A percentile compares a stretch with the other conserved stretches of the same genome.
Evolutionary conservation across 92 coral and sea anemone species (phyloP).

Genomic region (Virgularia gustaviana): DNA sequence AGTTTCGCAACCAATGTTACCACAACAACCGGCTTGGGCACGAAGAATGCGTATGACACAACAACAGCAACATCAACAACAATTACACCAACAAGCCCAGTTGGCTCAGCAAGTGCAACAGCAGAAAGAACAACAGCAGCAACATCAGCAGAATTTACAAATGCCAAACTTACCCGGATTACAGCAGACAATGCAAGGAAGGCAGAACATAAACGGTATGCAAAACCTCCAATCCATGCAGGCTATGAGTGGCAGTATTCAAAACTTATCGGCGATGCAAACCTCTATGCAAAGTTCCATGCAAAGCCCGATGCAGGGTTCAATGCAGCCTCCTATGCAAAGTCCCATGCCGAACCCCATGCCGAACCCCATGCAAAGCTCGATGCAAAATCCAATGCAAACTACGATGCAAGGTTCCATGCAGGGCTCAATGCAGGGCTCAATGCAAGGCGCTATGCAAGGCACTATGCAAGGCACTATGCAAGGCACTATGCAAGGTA

Average conservation of each 20-base stretch:
- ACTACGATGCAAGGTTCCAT: too few relatives aligned
- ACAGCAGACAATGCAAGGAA: constrained; percentile 44
- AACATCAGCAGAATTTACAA: constrained; percentile 26
- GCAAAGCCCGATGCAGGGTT: too few relatives aligned
- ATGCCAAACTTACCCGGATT: constrained; percentile 60
- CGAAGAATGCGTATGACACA: constrained; percentile 21
- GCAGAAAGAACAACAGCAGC: constrained; percentile 18
- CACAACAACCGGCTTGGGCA: constrained; percentile 21
- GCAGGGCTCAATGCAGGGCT: too few relatives aligned
- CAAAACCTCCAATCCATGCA: constrained; percentile 36
- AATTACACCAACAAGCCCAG: constrained; percentile 26
- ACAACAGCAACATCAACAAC: constrained; percentile 28
- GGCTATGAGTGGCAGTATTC: too few relatives aligned
- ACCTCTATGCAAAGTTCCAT: too few relatives aligned
- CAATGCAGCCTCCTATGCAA: too few relatives aligned
- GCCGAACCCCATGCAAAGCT: too few relatives aligned
- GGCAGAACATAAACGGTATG: constrained; percentile 26
- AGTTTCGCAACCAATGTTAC: constrained; percentile 66
- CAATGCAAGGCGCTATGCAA: too few relatives aligned
- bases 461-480: constrained; percentile 64
- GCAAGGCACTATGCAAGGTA: constrained; percentile 61
- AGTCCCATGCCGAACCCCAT: too few relatives aligned
- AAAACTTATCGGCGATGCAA: constrained; percentile 50
- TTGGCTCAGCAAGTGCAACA: constrained; percentile 2
- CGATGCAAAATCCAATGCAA: too few relatives aligned